Base-by-base conservation (phyloP, 2,797 vertebrate species). In the Spinus olivaceus region DNA sequence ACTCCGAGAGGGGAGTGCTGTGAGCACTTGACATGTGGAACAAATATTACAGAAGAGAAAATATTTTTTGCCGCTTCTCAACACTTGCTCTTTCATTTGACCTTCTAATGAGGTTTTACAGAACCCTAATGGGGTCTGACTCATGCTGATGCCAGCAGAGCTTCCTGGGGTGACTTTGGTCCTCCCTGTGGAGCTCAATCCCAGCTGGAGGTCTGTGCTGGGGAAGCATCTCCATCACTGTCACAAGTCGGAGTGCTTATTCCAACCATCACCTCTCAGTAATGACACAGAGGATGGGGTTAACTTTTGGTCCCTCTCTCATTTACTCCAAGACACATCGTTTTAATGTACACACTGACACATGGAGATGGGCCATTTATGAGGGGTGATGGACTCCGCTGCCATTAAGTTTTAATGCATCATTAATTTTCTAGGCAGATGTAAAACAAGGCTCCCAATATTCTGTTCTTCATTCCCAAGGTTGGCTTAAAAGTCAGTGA, bases 351-450 rank as follows among this genome's bases (percentile, higher is more conserved):
- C 89, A 92, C 65, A 87, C 65, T 82, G 88, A 95, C 81, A 95
- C 65, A 63, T 16, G 56, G 90, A 94, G 88, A 90, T 64, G 82
- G 81, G 44, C 65, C 69, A 25, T 95, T 97, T 95, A 91, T 65
- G 91, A 95, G 73, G 54, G 86, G 71, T 81, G 91, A 93, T 91
- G 61, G 81, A 92, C 86, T 95, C 70, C 59, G 77, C 59, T 90
- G 89, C 73, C 86, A 82, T 92, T 94, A 94, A 94, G 66, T 93
- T 97, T 96, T 95, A 97, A 96, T 93, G 94, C 86, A 74, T 86
- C 92, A 91, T 96, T 96, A 96, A 95, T 97, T 97, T 96, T 85
- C 61, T 39, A 88, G 89, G 78, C 60, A 95, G 66, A 91, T 78
- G 81, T 95, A 93, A 91, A 97, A 92, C 92, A 91, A 94, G 84